These are phyloP conservation scores for Acrocephalus arundinaceus DNA, from an alignment of 2,113 vertebrate species.

Conservation along the genomic window DNA sequence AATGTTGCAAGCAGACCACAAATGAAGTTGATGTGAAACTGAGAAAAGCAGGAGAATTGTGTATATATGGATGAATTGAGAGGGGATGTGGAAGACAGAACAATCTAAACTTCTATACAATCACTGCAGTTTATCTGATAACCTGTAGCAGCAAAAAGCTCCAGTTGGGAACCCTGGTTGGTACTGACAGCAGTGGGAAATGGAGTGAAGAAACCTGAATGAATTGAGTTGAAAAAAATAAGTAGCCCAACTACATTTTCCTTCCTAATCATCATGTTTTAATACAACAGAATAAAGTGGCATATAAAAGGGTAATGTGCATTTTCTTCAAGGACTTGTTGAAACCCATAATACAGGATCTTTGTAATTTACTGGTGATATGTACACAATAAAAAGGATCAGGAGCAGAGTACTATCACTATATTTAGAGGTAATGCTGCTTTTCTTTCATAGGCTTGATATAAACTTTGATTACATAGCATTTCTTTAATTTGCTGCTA, in stretches of 20 bases:
- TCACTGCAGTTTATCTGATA: background rate
- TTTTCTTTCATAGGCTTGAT: constrained; percentile 76
- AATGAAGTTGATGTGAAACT: background rate
- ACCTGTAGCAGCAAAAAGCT: background rate
- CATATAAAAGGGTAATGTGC: constrained; percentile 18
- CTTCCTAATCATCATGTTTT: constrained; percentile 68
- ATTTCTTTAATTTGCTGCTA: constrained; percentile 81
- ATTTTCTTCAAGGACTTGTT: constrained; percentile 40
- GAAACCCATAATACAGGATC: constrained; percentile 13
- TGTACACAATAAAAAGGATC: constrained; percentile 40
- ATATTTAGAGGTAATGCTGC: constrained; percentile 72
- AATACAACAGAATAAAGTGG: constrained; percentile 61
- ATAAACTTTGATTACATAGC: constrained; percentile 81
- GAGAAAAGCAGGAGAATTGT: background rate
- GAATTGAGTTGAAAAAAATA: constrained; percentile 1
- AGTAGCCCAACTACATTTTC: constrained; percentile 33
- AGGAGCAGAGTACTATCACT: constrained; percentile 38
- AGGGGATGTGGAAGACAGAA: background rate
- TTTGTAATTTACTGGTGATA: constrained; percentile 42
- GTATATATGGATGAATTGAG: background rate
- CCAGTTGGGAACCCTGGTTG: background rate
- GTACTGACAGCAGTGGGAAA: background rate
- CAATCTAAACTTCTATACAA: background rate
- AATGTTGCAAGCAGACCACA: background rate
- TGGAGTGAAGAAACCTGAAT: background rate